A percentile compares a stretch with the other conserved stretches of the same genome.
phyloP scores from a whole-genome alignment of 2,113 vertebrate genomes.

The Poecilia latipinna region DNA sequence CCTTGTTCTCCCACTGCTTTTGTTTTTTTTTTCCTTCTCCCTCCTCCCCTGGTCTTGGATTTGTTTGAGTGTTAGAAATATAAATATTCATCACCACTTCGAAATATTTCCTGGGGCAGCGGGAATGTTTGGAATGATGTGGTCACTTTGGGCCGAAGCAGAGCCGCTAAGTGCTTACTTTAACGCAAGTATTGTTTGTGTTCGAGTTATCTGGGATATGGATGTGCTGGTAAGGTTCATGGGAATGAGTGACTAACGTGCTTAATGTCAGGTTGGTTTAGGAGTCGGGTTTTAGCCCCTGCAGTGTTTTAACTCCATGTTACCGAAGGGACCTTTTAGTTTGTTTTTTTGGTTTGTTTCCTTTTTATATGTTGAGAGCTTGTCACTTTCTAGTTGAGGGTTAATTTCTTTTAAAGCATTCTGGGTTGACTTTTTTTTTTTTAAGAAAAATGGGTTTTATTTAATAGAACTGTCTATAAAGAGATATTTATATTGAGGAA shows the following conservation, averaged over 20 bases:
- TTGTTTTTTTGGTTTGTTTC: constrained; percentile 24
- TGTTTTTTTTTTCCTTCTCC: constrained; percentile 50
- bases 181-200: constrained; percentile 31
- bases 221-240: constrained; percentile 21
- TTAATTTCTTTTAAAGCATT: constrained; percentile 65
- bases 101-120: constrained; percentile 70
- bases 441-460: constrained; percentile 63
- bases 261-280: constrained; percentile 52
- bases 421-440: constrained; percentile 61
- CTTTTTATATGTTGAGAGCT: constrained; percentile 37
- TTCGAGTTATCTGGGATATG: constrained; percentile 22
- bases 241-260: constrained; percentile 38
- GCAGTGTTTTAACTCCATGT: constrained; percentile 49
- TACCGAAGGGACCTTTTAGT: constrained; percentile 58
- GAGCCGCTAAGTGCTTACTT: constrained; percentile 32
- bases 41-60: constrained; percentile 32
- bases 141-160: constrained; percentile 31
- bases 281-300: constrained; percentile 60
- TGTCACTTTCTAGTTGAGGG: constrained; percentile 66
- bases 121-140: constrained; percentile 35
- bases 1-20: constrained; percentile 85
- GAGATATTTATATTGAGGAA: constrained; percentile 69
- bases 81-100: constrained; percentile 54
- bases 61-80: constrained; percentile 75
- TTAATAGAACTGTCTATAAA: constrained; percentile 74